A percentile compares a stretch with the other conserved stretches of the same genome.
These are phyloP conservation scores for Pammene aurita DNA, from an alignment of 2,888 invertebrate genomes.

Conservation along the genomic window DNA sequence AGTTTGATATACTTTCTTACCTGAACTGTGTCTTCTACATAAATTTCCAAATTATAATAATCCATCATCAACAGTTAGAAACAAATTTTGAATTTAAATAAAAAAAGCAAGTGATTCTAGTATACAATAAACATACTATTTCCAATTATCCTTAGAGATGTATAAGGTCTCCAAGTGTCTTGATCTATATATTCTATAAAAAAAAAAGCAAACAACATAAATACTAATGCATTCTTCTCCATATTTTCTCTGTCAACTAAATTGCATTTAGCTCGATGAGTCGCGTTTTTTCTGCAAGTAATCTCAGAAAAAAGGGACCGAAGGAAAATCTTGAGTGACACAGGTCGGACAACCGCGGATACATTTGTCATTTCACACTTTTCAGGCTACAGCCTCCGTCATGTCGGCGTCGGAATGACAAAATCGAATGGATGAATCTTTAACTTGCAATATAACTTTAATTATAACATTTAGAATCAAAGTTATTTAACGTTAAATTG, in stretches of 20 bases:
- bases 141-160: no score
- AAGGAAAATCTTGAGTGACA: conserved; percentile 64
- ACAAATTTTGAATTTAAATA: no score
- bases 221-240: conserved; percentile 47
- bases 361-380: conserved; percentile 65
- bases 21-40: no score
- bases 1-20: no score
- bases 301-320: conserved; percentile 56
- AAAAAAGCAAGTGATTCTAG: no score
- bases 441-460: not conserved
- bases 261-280: conserved; percentile 54
- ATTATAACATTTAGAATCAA: not conserved
- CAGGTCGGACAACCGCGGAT: conserved; percentile 67
- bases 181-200: no score
- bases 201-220: not conserved
- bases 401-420: conserved; percentile 34
- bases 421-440: conserved; percentile 2
- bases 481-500: not conserved
- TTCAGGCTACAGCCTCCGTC: conserved; percentile 51
- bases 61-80: no score
- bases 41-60: no score
- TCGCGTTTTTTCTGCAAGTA: conserved; percentile 62
- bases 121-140: no score
- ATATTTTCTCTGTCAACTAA: conserved; percentile 39
- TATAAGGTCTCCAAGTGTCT: no score